These are phyloP conservation scores for Malthinus flaveolus DNA, from an alignment of 2,888 invertebrate species.

Conservation along the genomic window DNA sequence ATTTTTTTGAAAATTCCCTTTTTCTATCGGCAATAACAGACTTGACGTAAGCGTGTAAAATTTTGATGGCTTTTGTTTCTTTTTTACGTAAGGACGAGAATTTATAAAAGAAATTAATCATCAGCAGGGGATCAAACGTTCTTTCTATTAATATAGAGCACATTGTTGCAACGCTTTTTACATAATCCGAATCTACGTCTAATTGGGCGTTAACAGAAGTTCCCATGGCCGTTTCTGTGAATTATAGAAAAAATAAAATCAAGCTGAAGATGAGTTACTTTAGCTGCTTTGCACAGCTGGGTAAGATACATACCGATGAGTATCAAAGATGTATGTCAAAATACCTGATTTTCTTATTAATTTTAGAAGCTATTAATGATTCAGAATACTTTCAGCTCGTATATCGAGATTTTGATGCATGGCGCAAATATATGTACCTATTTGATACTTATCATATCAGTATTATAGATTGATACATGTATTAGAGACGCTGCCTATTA, in stretches of 20 bases:
- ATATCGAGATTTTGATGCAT: no score
- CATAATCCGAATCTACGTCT: constrained; percentile 70
- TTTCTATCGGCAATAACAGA: constrained; percentile 58
- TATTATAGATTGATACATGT: no score
- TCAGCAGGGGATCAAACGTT: constrained; percentile 53
- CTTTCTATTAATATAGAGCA: constrained; percentile 43
- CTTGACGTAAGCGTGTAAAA: constrained; percentile 59
- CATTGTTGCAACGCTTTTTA: constrained; percentile 67
- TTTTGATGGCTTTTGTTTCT: constrained; percentile 56
- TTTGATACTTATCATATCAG: no score
- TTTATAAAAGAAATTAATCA: constrained; percentile 58
- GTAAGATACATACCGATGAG: background rate
- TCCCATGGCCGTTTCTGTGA: constrained; percentile 71
- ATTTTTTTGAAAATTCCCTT: constrained; percentile 37
- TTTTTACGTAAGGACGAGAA: constrained; percentile 62
- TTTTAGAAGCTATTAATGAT: no score
- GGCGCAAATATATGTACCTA: no score
- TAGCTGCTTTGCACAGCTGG: background rate
- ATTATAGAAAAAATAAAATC: constrained; percentile 39
- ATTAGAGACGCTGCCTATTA: no score
- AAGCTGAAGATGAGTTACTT: constrained; percentile 27
- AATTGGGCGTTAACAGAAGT: constrained; percentile 71
- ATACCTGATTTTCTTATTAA: no score
- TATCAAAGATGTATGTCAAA: no score
- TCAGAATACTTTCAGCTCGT: no score